Conservation (phyloP, 2,888 invertebrate genomes). For the Microctonus hyperodae region DNA sequence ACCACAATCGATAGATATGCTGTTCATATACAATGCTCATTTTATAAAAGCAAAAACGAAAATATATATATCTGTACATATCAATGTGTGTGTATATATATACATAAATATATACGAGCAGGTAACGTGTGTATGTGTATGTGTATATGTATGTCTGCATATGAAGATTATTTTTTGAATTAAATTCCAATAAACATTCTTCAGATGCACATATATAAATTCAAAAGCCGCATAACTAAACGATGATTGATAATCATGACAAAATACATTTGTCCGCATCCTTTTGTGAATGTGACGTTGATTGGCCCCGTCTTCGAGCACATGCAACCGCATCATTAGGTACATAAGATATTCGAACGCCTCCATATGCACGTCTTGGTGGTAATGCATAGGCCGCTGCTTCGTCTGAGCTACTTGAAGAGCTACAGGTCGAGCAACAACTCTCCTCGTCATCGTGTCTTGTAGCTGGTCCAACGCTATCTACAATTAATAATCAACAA, state of each 20-base stretch:
- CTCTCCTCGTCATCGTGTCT: conserved; percentile 69
- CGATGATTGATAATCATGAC: conserved; percentile 71
- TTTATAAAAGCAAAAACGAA: background rate
- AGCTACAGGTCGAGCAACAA: conserved; percentile 88
- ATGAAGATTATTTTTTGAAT: conserved; percentile 15
- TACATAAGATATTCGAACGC: conserved; percentile 90
- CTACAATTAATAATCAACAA: conserved; percentile 23
- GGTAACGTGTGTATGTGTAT: background rate
- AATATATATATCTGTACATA: no score
- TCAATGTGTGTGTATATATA: background rate
- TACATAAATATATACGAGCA: background rate
- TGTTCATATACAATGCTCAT: conserved; percentile 17
- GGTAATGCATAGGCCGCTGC: conserved; percentile 88
- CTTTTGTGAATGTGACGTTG: conserved; percentile 62
- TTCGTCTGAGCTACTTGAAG: conserved; percentile 84
- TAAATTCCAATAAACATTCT: conserved; percentile 10
- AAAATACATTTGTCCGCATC: conserved; percentile 86
- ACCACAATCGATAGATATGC: background rate
- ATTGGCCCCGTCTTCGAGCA: conserved; percentile 72
- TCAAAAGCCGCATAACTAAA: conserved; percentile 2
- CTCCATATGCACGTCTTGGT: conserved; percentile 83
- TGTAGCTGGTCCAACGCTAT: conserved; percentile 63
- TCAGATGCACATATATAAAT: conserved; percentile 1
- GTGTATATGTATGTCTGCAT: background rate
- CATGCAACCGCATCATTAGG: conserved; percentile 90